Percentiles rank a stretch among this genome's conserved stretches.
Conservation (phyloP, 2,888 invertebrate species). For the Leptinotarsa rubiginosa region DNA sequence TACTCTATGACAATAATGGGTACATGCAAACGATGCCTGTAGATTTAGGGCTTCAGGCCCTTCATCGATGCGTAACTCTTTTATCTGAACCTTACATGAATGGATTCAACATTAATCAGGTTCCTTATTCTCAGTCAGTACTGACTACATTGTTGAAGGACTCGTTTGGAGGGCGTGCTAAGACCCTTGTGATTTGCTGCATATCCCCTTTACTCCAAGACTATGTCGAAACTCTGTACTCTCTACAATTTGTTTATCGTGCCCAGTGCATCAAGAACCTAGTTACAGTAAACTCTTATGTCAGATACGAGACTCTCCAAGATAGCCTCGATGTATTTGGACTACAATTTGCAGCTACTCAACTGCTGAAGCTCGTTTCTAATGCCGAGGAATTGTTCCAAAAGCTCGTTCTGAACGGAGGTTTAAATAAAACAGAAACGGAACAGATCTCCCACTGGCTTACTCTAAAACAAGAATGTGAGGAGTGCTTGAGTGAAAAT, state of each 20-base stretch:
- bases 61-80: conserved; percentile 75
- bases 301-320: conserved; percentile 56
- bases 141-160: conserved; percentile 78
- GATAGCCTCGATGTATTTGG: conserved; percentile 72
- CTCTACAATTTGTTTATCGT: conserved; percentile 75
- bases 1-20: conserved; percentile 64
- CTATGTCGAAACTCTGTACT: conserved; percentile 77
- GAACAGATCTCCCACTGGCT: conserved; percentile 87
- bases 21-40: conserved; percentile 68
- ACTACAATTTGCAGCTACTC: conserved; percentile 84
- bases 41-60: conserved; percentile 74
- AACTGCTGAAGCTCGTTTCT: conserved; percentile 84
- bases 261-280: conserved; percentile 78
- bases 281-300: conserved; percentile 77
- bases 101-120: conserved; percentile 47
- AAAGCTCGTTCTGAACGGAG: conserved; percentile 77
- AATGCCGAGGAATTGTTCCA: conserved; percentile 88
- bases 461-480: conserved; percentile 87
- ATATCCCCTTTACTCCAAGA: conserved; percentile 78
- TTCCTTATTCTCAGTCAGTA: conserved; percentile 74
- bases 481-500: conserved; percentile 78
- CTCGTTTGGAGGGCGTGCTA: conserved; percentile 81
- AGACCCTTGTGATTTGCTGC: conserved; percentile 79
- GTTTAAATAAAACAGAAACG: conserved; percentile 78
- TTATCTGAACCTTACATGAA: conserved; percentile 66